A percentile compares a stretch with the other conserved stretches of the same genome.
These are phyloP conservation scores for Dicaeum eximium DNA, from an alignment of 2,113 vertebrate genomes.

Conservation along the genomic window DNA sequence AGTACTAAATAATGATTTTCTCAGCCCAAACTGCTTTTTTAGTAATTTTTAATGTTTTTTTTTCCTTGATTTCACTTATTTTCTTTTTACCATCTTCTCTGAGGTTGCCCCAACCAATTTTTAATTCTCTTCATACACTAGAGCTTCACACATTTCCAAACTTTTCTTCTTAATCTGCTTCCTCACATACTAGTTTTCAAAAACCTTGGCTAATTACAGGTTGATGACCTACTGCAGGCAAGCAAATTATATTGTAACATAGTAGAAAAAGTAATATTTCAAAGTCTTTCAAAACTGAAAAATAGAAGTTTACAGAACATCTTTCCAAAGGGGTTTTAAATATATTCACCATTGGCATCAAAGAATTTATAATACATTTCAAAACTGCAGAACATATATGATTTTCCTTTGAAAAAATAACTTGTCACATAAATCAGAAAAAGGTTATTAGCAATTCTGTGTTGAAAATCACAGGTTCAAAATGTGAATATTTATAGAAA, in stretches of 20 bases:
- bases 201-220: neutral
- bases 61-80: neutral
- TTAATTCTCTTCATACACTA: neutral
- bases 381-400: neutral
- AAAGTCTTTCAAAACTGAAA: neutral
- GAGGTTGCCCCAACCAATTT: neutral
- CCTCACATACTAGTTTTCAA: neutral
- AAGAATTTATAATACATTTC: neutral
- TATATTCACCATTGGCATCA: neutral
- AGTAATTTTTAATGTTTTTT: neutral
- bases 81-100: neutral
- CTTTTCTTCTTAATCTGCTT: neutral
- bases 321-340: neutral
- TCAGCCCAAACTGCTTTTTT: neutral
- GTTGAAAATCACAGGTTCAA: neutral
- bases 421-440: neutral
- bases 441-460: neutral
- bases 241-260: neutral
- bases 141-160: neutral
- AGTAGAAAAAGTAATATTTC: neutral
- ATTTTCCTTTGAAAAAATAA: neutral
- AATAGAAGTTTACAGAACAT: neutral
- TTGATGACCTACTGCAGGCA: neutral
- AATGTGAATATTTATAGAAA: neutral
- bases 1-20: neutral